Conservation (phyloP, 1,140 invertebrate genomes). For the Magallana gigas region DNA sequence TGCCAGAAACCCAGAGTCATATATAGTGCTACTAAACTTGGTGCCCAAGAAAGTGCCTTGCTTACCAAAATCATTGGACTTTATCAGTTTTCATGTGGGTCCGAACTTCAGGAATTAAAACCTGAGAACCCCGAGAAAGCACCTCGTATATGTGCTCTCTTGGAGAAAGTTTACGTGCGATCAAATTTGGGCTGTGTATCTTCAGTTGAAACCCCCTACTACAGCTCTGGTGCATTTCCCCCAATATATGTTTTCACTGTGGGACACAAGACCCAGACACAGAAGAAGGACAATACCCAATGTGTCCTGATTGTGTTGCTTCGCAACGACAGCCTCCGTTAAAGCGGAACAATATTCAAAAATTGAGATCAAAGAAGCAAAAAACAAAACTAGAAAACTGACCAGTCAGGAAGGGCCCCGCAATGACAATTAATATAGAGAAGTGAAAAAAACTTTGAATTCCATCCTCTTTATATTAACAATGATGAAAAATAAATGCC, state of each 20-base stretch:
- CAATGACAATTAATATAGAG: too few species aligned
- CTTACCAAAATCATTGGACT: too few species aligned
- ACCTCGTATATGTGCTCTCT: constrained; percentile 27
- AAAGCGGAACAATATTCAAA: background rate
- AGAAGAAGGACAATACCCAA: constrained; percentile 5
- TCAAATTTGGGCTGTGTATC: background rate
- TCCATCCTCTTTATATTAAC: too few species aligned
- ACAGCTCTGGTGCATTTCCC: constrained; percentile 24
- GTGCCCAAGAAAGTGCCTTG: too few species aligned
- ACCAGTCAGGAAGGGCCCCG: too few species aligned
- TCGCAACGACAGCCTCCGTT: background rate
- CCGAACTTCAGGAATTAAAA: constrained; percentile 11
- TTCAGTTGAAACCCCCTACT: constrained; percentile 24
- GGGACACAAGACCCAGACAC: background rate
- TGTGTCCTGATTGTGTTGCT: background rate
- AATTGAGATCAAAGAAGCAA: background rate
- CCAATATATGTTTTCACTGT: constrained; percentile 27
- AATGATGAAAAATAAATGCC: too few species aligned
- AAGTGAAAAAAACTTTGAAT: too few species aligned
- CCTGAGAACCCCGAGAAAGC: constrained; percentile 40
- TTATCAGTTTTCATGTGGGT: constrained; percentile 13
- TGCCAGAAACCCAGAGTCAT: constrained; percentile 43
- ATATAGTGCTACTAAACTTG: background rate
- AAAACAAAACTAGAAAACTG: background rate
- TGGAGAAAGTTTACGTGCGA: background rate